Evolutionary conservation across 1,140 invertebrate genomes (phyloP).

Genomic region (Drosophila ironensis): DNA sequence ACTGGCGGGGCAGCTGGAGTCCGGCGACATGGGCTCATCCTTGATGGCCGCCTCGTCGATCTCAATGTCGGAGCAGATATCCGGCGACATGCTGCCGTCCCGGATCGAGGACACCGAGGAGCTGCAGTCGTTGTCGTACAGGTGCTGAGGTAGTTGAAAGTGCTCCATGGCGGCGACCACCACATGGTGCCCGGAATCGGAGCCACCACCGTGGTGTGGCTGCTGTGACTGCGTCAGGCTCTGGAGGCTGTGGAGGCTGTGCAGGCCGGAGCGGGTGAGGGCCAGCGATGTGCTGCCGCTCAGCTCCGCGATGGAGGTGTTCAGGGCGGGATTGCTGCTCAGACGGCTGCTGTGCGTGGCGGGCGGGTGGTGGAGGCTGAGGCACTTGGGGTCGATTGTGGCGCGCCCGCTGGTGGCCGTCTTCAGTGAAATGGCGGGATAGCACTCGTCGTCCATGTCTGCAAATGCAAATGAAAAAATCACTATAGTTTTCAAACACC

Average conservation of each 20-base stretch:
- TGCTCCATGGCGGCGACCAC: constrained; percentile 43
- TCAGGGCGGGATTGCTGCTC: constrained; percentile 53
- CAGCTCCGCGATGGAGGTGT: constrained; percentile 37
- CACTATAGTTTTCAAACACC: too few species aligned
- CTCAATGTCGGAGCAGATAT: constrained; percentile 77
- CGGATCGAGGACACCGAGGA: constrained; percentile 62
- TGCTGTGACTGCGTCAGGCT: constrained; percentile 13
- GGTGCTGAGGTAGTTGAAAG: constrained; percentile 69
- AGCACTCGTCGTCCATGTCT: constrained; percentile 94
- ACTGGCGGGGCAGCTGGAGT: constrained; percentile 86
- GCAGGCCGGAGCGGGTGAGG: constrained; percentile 26
- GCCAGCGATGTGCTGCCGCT: neutral
- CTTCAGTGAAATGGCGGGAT: constrained; percentile 88
- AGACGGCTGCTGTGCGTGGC: constrained; percentile 44
- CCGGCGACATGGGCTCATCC: constrained; percentile 87
- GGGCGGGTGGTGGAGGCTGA: constrained; percentile 62
- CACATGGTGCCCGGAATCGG: constrained; percentile 13
- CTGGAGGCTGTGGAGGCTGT: constrained; percentile 14
- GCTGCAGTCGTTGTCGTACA: constrained; percentile 73
- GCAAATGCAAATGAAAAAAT: constrained; percentile 7
- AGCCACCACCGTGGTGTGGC: constrained; percentile 12
- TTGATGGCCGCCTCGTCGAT: constrained; percentile 85
- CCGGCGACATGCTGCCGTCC: constrained; percentile 75
- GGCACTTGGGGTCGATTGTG: constrained; percentile 74
- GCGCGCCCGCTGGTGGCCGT: constrained; percentile 81